Conservation (phyloP, 2,797 vertebrate genomes). For the Passerculus sandwichensis region DNA sequence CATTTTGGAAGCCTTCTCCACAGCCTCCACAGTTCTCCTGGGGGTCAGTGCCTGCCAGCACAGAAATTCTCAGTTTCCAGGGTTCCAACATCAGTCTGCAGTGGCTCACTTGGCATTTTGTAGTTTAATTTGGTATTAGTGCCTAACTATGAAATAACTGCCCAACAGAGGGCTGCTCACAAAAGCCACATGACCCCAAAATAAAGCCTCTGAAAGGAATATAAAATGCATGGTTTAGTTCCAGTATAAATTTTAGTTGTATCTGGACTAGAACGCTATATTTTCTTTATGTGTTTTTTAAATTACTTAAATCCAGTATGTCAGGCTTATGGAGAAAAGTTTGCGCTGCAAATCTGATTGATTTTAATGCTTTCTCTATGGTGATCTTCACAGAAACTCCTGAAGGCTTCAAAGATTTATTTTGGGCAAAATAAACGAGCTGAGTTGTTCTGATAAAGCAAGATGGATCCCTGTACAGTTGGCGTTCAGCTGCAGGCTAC, state of each 20-base stretch:
- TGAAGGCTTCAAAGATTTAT: slow-evolving; percentile 29
- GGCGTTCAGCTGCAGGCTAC: slow-evolving; percentile 78
- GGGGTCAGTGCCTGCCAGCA: not conserved
- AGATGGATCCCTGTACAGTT: slow-evolving; percentile 80
- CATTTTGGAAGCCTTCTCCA: not conserved
- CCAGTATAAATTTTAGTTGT: not conserved
- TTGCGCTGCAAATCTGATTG: slow-evolving; percentile 51
- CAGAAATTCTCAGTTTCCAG: not conserved
- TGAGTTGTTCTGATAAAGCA: slow-evolving; percentile 24
- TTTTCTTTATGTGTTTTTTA: not conserved
- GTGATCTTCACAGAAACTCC: slow-evolving; percentile 24
- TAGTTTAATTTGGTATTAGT: not conserved
- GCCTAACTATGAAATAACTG: not conserved
- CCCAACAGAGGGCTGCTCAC: not conserved
- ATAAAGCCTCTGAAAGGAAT: not conserved
- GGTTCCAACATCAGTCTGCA: not conserved
- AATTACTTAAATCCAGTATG: not conserved
- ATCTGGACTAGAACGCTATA: not conserved
- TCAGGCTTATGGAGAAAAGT: slow-evolving; percentile 1
- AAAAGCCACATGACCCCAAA: not conserved
- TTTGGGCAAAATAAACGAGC: slow-evolving; percentile 19
- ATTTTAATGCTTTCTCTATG: slow-evolving; percentile 70
- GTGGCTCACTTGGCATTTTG: not conserved
- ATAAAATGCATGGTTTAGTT: not conserved
- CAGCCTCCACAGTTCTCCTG: not conserved